A percentile compares a stretch with the other conserved stretches of the same genome.
Conservation (phyloP, 2,797 vertebrate species). For the Acestrorhynchus altus region DNA sequence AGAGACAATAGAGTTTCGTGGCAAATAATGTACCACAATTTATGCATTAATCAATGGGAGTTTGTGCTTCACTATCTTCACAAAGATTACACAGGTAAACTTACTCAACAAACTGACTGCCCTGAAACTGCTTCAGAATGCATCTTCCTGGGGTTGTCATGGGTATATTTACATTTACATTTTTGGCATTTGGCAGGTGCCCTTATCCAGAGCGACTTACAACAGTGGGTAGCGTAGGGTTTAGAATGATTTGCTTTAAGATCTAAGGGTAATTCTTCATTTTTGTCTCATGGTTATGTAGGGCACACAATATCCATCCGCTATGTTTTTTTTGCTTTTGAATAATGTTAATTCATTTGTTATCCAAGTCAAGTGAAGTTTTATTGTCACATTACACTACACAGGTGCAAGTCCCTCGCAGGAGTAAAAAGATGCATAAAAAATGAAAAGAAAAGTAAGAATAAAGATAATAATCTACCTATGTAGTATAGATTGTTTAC, state of each 20-base stretch:
- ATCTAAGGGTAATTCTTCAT: not conserved
- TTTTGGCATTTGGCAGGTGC: too few relatives aligned
- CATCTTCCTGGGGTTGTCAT: not conserved
- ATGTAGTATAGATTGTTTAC: too few relatives aligned
- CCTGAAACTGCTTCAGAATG: not conserved
- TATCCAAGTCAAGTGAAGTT: too few relatives aligned
- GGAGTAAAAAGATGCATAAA: too few relatives aligned
- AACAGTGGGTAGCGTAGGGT: too few relatives aligned
- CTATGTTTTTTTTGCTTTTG: not conserved
- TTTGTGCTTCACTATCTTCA: not conserved
- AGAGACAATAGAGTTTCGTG: slow-evolving; percentile 22
- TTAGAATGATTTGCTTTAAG: not conserved
- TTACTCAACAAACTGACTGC: not conserved
- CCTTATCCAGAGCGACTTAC: too few relatives aligned
- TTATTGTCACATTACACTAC: too few relatives aligned
- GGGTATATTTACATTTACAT: too few relatives aligned
- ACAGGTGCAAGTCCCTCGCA: too few relatives aligned
- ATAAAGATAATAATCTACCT: too few relatives aligned
- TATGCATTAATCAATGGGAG: slow-evolving; percentile 23
- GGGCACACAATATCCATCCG: not conserved
- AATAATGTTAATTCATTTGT: too few relatives aligned
- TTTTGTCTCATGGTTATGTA: not conserved
- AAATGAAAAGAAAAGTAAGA: too few relatives aligned
- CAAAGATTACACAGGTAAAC: not conserved
- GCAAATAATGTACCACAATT: slow-evolving; percentile 15